Conservation (phyloP, 2,113 vertebrate species). For the Phycodurus eques region DNA sequence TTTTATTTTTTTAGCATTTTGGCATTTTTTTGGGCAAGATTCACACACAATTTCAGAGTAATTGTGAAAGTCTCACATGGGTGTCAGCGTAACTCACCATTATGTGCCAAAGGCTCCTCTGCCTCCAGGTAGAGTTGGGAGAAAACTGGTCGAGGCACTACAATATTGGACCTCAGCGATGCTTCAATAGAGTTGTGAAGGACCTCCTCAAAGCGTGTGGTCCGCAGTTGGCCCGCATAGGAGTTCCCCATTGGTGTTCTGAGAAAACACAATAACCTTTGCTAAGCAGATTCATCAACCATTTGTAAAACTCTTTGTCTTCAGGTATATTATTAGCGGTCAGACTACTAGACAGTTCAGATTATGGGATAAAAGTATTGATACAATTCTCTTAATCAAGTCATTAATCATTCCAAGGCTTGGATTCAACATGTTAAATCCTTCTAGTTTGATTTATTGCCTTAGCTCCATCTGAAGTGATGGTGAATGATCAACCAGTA, state of each 20-base stretch:
- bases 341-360: neutral
- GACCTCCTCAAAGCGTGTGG: conserved; percentile 91
- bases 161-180: conserved; percentile 88
- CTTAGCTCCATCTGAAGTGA: neutral
- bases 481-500: neutral
- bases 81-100: conserved; percentile 74
- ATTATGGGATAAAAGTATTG: neutral
- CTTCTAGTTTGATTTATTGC: neutral
- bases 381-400: neutral
- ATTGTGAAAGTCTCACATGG: neutral
- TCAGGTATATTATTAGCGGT: neutral
- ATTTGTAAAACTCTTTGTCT: neutral
- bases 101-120: conserved; percentile 78
- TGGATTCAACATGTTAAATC: neutral
- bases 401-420: too few relatives aligned
- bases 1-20: neutral
- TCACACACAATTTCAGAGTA: neutral
- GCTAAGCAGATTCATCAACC: neutral
- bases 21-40: neutral
- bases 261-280: conserved; percentile 14
- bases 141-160: conserved; percentile 90
- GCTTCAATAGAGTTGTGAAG: conserved; percentile 96
- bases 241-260: conserved; percentile 92
- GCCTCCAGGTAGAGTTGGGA: conserved; percentile 93
- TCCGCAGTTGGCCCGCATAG: conserved; percentile 90